Conservation (phyloP, 2,888 invertebrate species). For the Oscheius sp. region DNA sequence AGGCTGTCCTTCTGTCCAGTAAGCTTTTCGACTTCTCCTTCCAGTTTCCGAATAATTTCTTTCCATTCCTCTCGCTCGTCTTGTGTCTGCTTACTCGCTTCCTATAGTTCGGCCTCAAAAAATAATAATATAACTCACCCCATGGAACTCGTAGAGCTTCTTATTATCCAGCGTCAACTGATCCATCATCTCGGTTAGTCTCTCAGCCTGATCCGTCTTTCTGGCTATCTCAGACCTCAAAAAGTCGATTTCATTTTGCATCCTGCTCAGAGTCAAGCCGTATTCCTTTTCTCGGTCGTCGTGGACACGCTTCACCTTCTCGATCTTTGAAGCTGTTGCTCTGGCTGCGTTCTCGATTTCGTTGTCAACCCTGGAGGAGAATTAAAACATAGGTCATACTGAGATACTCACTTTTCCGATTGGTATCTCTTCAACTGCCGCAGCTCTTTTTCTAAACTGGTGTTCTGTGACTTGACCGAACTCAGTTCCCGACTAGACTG, state of each 20-base stretch:
- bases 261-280: constrained; percentile 24
- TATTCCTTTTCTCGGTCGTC: constrained; percentile 38
- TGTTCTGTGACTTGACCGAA: not conserved
- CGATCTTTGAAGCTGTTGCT: constrained; percentile 24
- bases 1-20: not conserved
- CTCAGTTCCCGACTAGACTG: constrained; percentile 14
- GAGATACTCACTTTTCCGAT: constrained; percentile 14
- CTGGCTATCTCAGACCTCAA: constrained; percentile 29
- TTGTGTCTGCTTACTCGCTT: constrained; percentile 1
- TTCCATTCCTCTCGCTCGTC: constrained; percentile 27
- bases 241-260: constrained; percentile 38
- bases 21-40: constrained; percentile 10
- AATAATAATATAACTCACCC: constrained; percentile 1
- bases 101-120: not conserved
- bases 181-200: constrained; percentile 28
- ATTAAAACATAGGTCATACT: not conserved
- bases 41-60: not conserved
- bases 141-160: constrained; percentile 25
- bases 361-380: constrained; percentile 6
- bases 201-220: constrained; percentile 10
- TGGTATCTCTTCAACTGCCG: constrained; percentile 13
- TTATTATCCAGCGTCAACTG: constrained; percentile 35
- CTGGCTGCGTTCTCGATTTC: constrained; percentile 5
- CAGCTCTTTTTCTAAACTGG: not conserved
- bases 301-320: constrained; percentile 33